These are phyloP conservation scores for Phataginus tetradactyla DNA, from an alignment of 2,797 vertebrate species.

Conservation along the genomic window DNA sequence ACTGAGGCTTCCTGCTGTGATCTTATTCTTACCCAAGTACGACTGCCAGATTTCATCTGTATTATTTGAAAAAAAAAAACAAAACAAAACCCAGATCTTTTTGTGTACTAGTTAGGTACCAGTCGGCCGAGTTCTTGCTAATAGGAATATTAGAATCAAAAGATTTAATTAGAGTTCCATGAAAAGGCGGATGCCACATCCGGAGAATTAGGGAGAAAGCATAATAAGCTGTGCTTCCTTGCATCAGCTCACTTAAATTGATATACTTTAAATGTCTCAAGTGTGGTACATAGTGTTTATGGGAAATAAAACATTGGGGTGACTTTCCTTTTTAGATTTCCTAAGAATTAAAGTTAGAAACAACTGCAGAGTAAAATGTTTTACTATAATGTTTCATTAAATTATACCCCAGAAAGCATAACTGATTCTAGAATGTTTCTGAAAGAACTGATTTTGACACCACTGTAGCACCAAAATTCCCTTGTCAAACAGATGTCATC, in stretches of 20 bases:
- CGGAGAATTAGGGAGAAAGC: conserved; percentile 48
- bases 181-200: conserved; percentile 59
- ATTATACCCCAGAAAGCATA: conserved; percentile 82
- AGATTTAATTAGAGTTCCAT: conserved; percentile 65
- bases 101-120: conserved; percentile 49
- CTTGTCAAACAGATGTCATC: conserved; percentile 88
- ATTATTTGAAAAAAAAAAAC: conserved; percentile 36
- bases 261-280: conserved; percentile 68
- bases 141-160: conserved; percentile 73
- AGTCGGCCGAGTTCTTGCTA: conserved; percentile 29
- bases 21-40: conserved; percentile 44
- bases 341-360: conserved; percentile 77
- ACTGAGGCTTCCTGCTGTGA: conserved; percentile 62
- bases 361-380: conserved; percentile 70
- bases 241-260: conserved; percentile 57
- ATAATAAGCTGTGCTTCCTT: conserved; percentile 51
- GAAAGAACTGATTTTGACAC: conserved; percentile 84
- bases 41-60: conserved; percentile 67
- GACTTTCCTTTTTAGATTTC: conserved; percentile 70
- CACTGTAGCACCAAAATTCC: conserved; percentile 83
- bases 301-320: conserved; percentile 74
- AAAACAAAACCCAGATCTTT: background rate
- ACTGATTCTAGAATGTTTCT: conserved; percentile 84
- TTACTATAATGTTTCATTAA: conserved; percentile 85
- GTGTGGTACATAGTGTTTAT: conserved; percentile 61